Percentiles rank a stretch among this genome's conserved stretches.
These are phyloP conservation scores for Synanthedon myopaeformis DNA, from an alignment of 2,888 invertebrate species.

Conservation along the genomic window DNA sequence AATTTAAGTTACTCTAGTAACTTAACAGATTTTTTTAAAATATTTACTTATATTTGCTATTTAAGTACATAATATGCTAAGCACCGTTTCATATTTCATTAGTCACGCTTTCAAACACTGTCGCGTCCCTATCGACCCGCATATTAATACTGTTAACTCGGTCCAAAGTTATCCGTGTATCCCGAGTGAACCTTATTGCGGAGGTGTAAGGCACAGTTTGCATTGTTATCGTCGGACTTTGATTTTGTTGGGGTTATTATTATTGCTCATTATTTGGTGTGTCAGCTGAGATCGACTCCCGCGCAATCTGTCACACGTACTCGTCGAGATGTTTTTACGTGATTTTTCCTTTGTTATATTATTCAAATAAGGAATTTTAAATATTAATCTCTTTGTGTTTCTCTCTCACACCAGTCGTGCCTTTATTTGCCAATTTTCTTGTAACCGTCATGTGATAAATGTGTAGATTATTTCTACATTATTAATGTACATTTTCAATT, in stretches of 20 bases:
- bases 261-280: constrained; percentile 5
- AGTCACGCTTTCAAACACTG: neutral
- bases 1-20: too few species aligned
- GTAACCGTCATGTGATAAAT: too few species aligned
- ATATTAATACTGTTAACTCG: constrained; percentile 36
- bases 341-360: neutral
- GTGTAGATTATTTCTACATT: too few species aligned
- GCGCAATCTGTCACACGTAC: constrained; percentile 5
- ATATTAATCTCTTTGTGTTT: too few species aligned
- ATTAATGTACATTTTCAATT: too few species aligned
- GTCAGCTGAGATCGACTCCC: constrained; percentile 9
- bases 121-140: constrained; percentile 32
- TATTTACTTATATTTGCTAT: neutral
- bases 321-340: neutral
- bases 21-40: too few species aligned
- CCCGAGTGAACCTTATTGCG: constrained; percentile 18
- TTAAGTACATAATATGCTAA: neutral
- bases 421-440: too few species aligned
- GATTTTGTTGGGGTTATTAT: constrained; percentile 20
- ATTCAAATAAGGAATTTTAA: neutral
- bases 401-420: too few species aligned
- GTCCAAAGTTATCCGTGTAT: constrained; percentile 18
- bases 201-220: constrained; percentile 17
- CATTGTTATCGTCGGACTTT: constrained; percentile 14
- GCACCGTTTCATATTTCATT: neutral